These are phyloP conservation scores for Leuciscus waleckii DNA, from an alignment of 2,797 vertebrate species.

Conservation along the genomic window DNA sequence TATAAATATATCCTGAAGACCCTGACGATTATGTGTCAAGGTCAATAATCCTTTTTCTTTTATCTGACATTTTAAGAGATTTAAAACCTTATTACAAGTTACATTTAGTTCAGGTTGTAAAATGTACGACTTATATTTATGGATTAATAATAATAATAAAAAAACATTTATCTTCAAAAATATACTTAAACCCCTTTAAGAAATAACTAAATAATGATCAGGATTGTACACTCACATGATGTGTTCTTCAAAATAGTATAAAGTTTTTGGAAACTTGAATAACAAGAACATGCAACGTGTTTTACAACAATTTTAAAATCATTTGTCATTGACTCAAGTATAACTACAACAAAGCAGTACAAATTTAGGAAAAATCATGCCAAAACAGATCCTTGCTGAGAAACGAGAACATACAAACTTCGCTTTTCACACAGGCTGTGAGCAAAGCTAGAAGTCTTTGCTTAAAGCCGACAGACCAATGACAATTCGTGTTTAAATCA, in stretches of 20 bases:
- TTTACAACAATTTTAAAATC: neutral
- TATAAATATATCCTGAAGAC: neutral
- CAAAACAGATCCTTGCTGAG: neutral
- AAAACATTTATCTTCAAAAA: neutral
- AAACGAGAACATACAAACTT: neutral
- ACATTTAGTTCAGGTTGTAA: too few species aligned
- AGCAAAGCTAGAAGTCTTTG: neutral
- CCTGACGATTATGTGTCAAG: neutral
- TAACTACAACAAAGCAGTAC: neutral
- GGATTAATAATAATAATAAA: neutral
- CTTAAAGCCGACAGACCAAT: constrained; percentile 8
- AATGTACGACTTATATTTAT: neutral
- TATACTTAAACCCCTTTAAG: neutral
- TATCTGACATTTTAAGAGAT: neutral
- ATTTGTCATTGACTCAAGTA: neutral
- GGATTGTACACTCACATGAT: neutral
- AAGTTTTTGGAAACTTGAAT: neutral
- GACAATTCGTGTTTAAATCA: neutral
- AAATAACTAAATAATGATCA: neutral
- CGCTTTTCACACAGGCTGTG: neutral
- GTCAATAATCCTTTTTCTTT: neutral
- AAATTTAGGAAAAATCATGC: neutral
- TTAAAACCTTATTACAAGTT: neutral
- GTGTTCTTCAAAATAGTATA: neutral
- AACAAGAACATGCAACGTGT: neutral